Percentiles rank a stretch among this genome's conserved stretches.
Evolutionary conservation across 2,888 invertebrate species (phyloP).

Genomic region (Cacoxenus indagator): DNA sequence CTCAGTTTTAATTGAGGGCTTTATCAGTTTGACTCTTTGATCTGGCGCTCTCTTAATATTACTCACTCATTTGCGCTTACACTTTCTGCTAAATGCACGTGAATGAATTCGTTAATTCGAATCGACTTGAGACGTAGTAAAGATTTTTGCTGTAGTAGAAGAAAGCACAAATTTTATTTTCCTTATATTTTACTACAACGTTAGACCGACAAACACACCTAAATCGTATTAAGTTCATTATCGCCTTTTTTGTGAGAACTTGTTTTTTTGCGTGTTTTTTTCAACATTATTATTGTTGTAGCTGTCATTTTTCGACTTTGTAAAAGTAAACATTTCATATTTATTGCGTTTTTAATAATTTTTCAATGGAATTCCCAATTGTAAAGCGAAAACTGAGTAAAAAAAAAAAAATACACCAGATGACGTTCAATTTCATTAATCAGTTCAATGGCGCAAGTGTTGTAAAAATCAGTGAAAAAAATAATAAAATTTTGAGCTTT

Average conservation of each 20-base stretch:
- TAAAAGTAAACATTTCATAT: not conserved
- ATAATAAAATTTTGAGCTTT: too few species aligned
- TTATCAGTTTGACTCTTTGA: too few species aligned
- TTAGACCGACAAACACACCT: not conserved
- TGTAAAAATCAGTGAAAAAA: too few species aligned
- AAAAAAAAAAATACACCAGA: not conserved
- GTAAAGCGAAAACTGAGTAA: not conserved
- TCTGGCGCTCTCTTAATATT: not conserved
- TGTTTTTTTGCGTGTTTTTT: too few species aligned
- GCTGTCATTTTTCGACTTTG: constrained; percentile 3
- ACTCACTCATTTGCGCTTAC: not conserved
- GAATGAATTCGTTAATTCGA: not conserved
- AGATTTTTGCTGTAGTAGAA: not conserved
- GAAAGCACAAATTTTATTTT: not conserved
- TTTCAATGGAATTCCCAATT: not conserved
- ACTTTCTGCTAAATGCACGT: not conserved
- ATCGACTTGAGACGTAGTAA: not conserved
- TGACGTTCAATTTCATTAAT: not conserved
- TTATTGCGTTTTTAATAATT: constrained; percentile 1
- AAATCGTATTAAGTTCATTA: not conserved
- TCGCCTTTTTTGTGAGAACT: constrained; percentile 2
- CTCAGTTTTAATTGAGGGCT: too few species aligned
- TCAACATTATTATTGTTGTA: not conserved
- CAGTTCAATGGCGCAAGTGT: too few species aligned
- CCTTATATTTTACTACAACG: too few species aligned